These are phyloP conservation scores for Pangasius djambal DNA, from an alignment of 2,797 vertebrate genomes.

Conservation along the genomic window DNA sequence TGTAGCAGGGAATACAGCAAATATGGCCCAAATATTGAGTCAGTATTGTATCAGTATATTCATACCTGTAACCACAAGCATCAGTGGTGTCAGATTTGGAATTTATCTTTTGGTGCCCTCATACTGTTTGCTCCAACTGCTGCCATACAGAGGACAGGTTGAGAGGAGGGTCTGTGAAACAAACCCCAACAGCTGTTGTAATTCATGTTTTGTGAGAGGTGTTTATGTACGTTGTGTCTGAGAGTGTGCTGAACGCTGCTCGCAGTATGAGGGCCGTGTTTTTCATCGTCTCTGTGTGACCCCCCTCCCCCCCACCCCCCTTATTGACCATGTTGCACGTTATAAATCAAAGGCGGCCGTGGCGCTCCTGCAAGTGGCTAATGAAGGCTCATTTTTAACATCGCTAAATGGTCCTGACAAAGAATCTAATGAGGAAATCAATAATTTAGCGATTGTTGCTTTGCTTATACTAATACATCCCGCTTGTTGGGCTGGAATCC, in stretches of 20 bases:
- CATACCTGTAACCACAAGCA: background rate
- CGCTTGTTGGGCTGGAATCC: constrained; percentile 69
- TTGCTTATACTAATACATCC: constrained; percentile 86
- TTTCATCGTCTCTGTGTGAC: constrained; percentile 59
- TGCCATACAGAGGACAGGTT: constrained; percentile 25
- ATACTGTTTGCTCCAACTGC: background rate
- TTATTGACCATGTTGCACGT: constrained; percentile 86
- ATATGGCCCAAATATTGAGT: background rate
- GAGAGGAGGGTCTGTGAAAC: constrained; percentile 30
- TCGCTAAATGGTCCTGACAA: constrained; percentile 96
- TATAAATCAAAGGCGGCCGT: constrained; percentile 88
- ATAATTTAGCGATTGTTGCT: constrained; percentile 93
- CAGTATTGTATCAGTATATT: background rate
- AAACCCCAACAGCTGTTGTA: constrained; percentile 32
- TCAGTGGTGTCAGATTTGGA: background rate
- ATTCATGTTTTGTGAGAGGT: constrained; percentile 44
- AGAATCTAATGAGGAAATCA: constrained; percentile 88
- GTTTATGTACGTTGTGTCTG: constrained; percentile 39
- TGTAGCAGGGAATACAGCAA: background rate
- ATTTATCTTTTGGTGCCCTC: constrained; percentile 9
- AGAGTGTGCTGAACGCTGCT: constrained; percentile 50
- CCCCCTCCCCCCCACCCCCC: constrained; percentile 55
- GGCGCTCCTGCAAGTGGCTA: constrained; percentile 86
- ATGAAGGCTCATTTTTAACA: constrained; percentile 93
- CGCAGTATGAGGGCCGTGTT: constrained; percentile 53